phyloP scores from a whole-genome alignment of 2,797 vertebrate genomes.

The Sphenodon punctatus region DNA sequence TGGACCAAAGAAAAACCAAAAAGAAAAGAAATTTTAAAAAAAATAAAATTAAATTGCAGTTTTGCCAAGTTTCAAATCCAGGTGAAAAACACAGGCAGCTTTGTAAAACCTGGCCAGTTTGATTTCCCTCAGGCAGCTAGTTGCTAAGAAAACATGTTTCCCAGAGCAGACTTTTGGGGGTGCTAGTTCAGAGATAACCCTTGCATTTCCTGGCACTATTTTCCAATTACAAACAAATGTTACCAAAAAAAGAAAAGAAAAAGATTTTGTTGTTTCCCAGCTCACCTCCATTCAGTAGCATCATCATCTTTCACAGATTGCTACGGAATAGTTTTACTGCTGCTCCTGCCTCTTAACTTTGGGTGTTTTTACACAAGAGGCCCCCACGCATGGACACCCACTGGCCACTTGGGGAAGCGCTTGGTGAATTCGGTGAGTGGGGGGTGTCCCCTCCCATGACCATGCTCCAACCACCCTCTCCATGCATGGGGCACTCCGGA shows the following conservation, averaged over 20 bases:
- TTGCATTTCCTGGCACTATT: not conserved
- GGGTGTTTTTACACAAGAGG: no score
- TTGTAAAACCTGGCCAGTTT: slow-evolving; percentile 31
- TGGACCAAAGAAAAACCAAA: slow-evolving; percentile 16
- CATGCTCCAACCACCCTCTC: no score
- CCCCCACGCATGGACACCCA: no score
- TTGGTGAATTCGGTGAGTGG: no score
- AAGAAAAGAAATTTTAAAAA: not conserved
- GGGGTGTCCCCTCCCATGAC: no score
- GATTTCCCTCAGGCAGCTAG: no score
- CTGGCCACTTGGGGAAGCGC: no score
- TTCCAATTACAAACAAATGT: not conserved
- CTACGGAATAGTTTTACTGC: slow-evolving; percentile 14
- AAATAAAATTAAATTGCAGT: slow-evolving; percentile 40
- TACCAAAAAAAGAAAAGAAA: slow-evolving; percentile 33
- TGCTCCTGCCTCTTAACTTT: no score
- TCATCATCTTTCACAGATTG: slow-evolving; percentile 6
- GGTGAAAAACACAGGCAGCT: slow-evolving; percentile 65
- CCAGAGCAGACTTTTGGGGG: fast-evolving
- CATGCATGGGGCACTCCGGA: no score
- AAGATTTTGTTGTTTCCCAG: slow-evolving; percentile 6
- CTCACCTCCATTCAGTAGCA: slow-evolving; percentile 16
- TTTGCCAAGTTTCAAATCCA: slow-evolving; percentile 63
- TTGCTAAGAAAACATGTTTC: not conserved
- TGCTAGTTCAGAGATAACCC: not conserved